Base-by-base conservation (phyloP, 2,797 vertebrate species). In the Acrocephalus scirpaceus region DNA sequence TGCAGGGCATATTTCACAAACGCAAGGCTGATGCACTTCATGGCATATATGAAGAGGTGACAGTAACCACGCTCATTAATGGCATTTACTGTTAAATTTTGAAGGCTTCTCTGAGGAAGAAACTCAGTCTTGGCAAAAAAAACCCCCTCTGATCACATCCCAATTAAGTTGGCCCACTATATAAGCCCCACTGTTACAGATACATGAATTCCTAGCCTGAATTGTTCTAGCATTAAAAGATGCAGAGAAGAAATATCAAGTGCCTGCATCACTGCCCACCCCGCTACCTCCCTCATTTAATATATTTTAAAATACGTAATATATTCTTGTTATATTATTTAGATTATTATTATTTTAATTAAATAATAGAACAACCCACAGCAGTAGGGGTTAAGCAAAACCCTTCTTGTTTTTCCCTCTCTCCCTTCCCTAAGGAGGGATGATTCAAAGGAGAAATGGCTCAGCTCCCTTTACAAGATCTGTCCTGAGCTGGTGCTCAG, bases 211-310 rank as follows among this genome's bases (percentile, higher is more conserved):
- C 61, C 34, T 72, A n/a, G 13, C 40, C 23, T 58, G 16, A 79
- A 48, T 4, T n/a, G 8, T 15, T 74, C 38, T 19, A 74, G 45
- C 17, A 32, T 36, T 45, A 65, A 36, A 50, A 87, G 45, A 79
- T 4, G 10, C 3, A 7, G 40, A 69, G 45, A 58, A 54, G 15
- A 62, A 87, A 58, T 13, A 7, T 1, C 58, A 67, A 4, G 20
- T 45, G 18, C 16, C 19, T 53, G 5, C 20, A 81, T 22, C 32
- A 38, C 45, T n/a, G 19, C 11, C 16, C 53, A 60, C 7, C 13
- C 9, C 0, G 1, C 13, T 26, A 34, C 6, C 7, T 47, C 22
- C 12, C 10, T 30, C 29, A 21, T 13, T 44, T 53, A 47, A 7
- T 56, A 13, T 13, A 47, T 67, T 51, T 51, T 17, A 69, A 3